These are phyloP conservation scores for Plutomurus gul DNA, from an alignment of 1,140 invertebrate species.

Conservation along the genomic window DNA sequence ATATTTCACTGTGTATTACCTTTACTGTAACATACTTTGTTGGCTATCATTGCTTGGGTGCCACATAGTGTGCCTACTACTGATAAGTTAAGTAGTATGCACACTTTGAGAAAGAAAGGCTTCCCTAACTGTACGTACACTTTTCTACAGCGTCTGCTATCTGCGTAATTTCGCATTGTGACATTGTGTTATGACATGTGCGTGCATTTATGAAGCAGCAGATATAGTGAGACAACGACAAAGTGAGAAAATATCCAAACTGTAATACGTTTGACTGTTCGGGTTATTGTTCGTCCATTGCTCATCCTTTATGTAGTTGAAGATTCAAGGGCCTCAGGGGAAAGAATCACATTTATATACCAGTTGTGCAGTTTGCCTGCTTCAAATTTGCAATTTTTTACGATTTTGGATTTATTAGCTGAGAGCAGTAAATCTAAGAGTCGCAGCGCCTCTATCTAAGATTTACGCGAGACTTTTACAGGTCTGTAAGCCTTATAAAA, in stretches of 20 bases:
- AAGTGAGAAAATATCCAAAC: too few species aligned
- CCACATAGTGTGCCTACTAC: not conserved
- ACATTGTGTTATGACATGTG: too few species aligned
- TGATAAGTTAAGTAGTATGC: too few species aligned
- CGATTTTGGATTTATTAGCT: constrained; percentile 27
- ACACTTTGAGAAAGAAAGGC: too few species aligned
- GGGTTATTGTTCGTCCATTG: not conserved
- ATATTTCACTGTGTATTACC: constrained; percentile 1
- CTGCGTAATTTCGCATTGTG: too few species aligned
- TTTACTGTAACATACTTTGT: too few species aligned
- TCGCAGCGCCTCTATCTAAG: constrained; percentile 1
- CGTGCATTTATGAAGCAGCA: too few species aligned
- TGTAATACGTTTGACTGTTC: too few species aligned
- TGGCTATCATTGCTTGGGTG: not conserved
- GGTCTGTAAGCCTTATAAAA: constrained; percentile 21
- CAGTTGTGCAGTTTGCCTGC: not conserved
- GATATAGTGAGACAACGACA: too few species aligned
- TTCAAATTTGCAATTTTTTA: constrained; percentile 29
- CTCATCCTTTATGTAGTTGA: not conserved
- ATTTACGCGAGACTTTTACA: constrained; percentile 13
- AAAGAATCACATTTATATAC: not conserved
- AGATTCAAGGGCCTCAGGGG: constrained; percentile 9
- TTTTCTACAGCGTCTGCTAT: too few species aligned
- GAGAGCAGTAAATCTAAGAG: constrained; percentile 27
- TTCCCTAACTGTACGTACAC: too few species aligned